Evolutionary conservation across 2,113 vertebrate genomes (phyloP), one percentile per base, ranked within the genome.

Genomic region (Hylia prasina): DNA sequence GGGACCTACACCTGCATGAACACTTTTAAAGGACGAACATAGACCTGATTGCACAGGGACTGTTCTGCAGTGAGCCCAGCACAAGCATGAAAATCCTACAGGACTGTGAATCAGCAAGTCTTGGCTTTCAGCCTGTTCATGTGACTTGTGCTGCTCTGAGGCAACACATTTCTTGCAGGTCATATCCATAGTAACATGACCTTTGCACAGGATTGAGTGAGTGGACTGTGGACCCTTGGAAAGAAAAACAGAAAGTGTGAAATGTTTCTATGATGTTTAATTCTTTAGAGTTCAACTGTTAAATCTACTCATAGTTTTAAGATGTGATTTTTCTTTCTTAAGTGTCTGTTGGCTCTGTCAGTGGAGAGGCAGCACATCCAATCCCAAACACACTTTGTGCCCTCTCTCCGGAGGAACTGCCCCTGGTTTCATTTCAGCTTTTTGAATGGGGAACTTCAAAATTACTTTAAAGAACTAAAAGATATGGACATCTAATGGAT

Each of bases 1-100:
- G 99, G 99, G 93, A 99, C 97, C 95, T 99, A 99, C 89, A 99
- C 99, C 89, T 99, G 99, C 97, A 99, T 99, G 99, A 99, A 99
- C 98, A 99, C 99, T 65, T 99, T 99, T 68, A 99, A 99, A 98
- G 99, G 99, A 44, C 97, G 99, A 96, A 99, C 99, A 98, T 99
- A 98, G 96, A 94, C 48, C 31, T 47, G 20, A 9, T 64, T 91
- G 78, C 8, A 31, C 24, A 50, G 70, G 72, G 73, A 87, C 85
- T 79, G 5, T 68, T 94, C 94, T 87, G 54, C 70, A 57, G 60
- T 7, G 54, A 95, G 37, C 66, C 80, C 87, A n/a, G 87, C 68
- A 69, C 35, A 77, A 85, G 95, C 87, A 72, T 40, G 87, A 60
- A 94, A 90, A 91, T 61, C 95, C 95, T 82, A 81, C 81, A 91